Evolutionary conservation across 2,797 vertebrate genomes (phyloP).

Genomic region (Sitta carolinensis): DNA sequence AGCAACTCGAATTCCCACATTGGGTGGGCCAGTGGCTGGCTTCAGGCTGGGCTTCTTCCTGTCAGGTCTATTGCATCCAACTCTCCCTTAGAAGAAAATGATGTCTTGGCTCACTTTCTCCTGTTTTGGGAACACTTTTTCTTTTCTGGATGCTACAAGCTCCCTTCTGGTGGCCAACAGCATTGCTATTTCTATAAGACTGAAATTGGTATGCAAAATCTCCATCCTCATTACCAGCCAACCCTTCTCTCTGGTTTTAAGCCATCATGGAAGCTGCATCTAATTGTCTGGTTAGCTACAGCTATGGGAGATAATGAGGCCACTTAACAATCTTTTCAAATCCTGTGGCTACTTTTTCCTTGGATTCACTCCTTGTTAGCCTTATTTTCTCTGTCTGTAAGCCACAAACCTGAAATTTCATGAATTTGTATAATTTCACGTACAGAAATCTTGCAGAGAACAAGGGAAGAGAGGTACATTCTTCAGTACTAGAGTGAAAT

Average conservation of each 20-base stretch:
- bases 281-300: background rate
- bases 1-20: background rate
- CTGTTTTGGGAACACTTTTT: background rate
- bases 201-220: background rate
- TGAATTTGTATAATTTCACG: rapidly evolving
- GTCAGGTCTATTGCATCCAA: background rate
- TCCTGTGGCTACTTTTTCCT: background rate
- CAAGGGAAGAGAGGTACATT: background rate
- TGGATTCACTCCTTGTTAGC: background rate
- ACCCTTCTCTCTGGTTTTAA: background rate
- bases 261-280: background rate
- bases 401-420: background rate
- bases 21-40: background rate
- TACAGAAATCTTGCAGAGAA: background rate
- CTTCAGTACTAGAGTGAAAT: background rate
- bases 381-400: background rate
- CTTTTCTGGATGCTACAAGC: background rate
- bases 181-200: background rate
- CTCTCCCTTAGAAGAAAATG: background rate
- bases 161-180: background rate
- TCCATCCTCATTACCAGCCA: background rate
- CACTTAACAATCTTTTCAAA: background rate
- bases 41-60: background rate
- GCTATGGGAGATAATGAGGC: background rate
- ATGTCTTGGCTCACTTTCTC: background rate